Evolutionary conservation across 2,797 vertebrate species (phyloP).

Genomic region (Telmatherina bonti): DNA sequence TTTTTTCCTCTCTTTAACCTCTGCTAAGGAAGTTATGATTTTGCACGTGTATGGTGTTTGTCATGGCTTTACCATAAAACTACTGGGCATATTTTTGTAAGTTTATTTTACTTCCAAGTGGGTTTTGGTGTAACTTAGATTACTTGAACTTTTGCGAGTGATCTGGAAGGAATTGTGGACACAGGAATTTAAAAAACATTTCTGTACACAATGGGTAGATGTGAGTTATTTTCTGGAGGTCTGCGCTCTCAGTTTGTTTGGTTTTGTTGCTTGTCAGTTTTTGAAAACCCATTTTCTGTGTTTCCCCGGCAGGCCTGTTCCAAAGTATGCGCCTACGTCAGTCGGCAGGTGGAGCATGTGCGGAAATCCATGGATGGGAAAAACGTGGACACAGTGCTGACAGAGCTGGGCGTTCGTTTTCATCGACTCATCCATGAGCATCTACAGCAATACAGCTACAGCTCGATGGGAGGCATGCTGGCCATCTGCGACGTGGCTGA

Average conservation of each 20-base stretch:
- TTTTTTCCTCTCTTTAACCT: too few relatives aligned
- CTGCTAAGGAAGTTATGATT: too few relatives aligned
- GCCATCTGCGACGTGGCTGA: conserved; percentile 99
- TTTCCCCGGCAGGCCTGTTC: conserved; percentile 88
- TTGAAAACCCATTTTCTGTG: background rate
- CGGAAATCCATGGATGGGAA: conserved; percentile 98
- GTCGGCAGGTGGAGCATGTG: conserved; percentile 96
- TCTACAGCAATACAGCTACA: conserved; percentile 98
- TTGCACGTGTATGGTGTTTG: too few relatives aligned
- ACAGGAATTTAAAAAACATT: too few relatives aligned
- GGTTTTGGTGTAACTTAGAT: too few relatives aligned
- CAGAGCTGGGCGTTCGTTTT: conserved; percentile 96
- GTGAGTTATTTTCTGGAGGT: too few relatives aligned
- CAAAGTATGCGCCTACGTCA: conserved; percentile 95
- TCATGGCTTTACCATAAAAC: too few relatives aligned
- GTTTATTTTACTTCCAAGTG: too few relatives aligned
- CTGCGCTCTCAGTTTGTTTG: background rate
- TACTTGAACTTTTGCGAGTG: too few relatives aligned
- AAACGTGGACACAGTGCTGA: conserved; percentile 97
- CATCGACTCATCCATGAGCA: conserved; percentile 97
- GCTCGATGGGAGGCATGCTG: conserved; percentile 99
- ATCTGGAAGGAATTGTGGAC: too few relatives aligned
- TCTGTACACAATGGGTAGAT: too few relatives aligned
- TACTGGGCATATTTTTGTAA: too few relatives aligned
- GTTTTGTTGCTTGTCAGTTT: background rate